These are phyloP conservation scores for Tenthredo distinguenda DNA, from an alignment of 2,888 invertebrate genomes.

Conservation along the genomic window DNA sequence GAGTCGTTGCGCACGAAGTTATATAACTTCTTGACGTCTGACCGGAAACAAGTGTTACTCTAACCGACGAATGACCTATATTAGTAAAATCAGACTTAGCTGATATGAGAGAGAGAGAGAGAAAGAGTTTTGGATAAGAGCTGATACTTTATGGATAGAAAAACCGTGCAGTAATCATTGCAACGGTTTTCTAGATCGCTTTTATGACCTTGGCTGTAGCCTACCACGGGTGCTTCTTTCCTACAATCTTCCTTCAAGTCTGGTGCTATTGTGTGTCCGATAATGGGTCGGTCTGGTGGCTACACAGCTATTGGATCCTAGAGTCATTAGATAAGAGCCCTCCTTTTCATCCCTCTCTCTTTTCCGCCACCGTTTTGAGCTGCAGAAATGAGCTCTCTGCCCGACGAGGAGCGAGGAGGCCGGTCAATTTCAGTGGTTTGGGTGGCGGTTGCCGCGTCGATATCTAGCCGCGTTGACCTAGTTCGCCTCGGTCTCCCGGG, in stretches of 20 bases:
- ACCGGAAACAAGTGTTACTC: background rate
- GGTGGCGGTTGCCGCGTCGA: conserved; percentile 61
- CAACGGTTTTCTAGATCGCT: background rate
- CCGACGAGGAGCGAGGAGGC: background rate
- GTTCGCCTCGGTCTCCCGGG: conserved; percentile 69
- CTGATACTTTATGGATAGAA: background rate
- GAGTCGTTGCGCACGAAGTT: background rate
- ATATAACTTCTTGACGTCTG: background rate
- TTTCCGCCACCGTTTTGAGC: background rate
- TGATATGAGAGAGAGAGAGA: background rate
- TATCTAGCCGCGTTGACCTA: conserved; percentile 68
- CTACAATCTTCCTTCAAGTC: background rate
- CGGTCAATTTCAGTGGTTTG: conserved; percentile 45
- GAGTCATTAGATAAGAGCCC: conserved; percentile 13
- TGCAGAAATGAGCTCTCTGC: background rate
- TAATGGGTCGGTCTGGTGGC: background rate
- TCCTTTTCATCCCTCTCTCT: background rate
- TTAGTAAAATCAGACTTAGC: background rate
- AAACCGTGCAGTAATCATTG: background rate
- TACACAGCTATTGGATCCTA: background rate
- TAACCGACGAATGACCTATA: conserved; percentile 24
- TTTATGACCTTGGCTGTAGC: background rate
- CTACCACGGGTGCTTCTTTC: background rate
- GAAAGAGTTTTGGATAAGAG: background rate
- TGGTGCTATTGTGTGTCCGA: background rate